phyloP scores from a whole-genome alignment of 1,140 invertebrate genomes.

The Aricia agestis region DNA sequence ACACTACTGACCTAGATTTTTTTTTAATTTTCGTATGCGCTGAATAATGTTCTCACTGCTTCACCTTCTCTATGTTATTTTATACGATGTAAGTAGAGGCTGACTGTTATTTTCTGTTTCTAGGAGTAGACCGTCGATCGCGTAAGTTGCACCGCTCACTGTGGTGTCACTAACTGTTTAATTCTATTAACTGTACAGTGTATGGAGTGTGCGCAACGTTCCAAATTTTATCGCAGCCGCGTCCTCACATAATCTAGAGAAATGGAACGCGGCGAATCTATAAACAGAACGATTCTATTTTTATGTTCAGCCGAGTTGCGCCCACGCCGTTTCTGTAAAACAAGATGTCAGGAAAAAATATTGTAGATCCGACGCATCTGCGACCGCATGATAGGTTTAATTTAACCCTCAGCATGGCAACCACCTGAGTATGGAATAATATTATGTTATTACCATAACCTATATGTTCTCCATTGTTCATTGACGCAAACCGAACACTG shows the following conservation, averaged over 20 bases:
- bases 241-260: slow-evolving; percentile 44
- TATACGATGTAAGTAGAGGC: slow-evolving; percentile 60
- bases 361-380: slow-evolving; percentile 39
- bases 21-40: slow-evolving; percentile 58
- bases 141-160: slow-evolving; percentile 76
- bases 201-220: slow-evolving; percentile 52
- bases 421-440: slow-evolving; percentile 36
- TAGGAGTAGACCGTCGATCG: slow-evolving; percentile 77
- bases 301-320: slow-evolving; percentile 45
- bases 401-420: slow-evolving; percentile 53
- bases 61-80: slow-evolving; percentile 46
- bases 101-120: slow-evolving; percentile 76
- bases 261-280: slow-evolving; percentile 31
- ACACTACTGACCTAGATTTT: slow-evolving; percentile 39
- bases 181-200: slow-evolving; percentile 60
- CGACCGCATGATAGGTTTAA: slow-evolving; percentile 49
- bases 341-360: slow-evolving; percentile 52
- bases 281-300: slow-evolving; percentile 58
- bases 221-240: slow-evolving; percentile 39
- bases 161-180: slow-evolving; percentile 72
- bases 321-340: slow-evolving; percentile 52
- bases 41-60: slow-evolving; percentile 63
- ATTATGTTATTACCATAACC: slow-evolving; percentile 43
- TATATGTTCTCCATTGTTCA: slow-evolving; percentile 45
- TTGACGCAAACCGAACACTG: slow-evolving; percentile 36